Evolutionary conservation across 2,113 vertebrate species (phyloP), one percentile per base, ranked within the genome.

Genomic region (Neolamprologus hecqui): DNA sequence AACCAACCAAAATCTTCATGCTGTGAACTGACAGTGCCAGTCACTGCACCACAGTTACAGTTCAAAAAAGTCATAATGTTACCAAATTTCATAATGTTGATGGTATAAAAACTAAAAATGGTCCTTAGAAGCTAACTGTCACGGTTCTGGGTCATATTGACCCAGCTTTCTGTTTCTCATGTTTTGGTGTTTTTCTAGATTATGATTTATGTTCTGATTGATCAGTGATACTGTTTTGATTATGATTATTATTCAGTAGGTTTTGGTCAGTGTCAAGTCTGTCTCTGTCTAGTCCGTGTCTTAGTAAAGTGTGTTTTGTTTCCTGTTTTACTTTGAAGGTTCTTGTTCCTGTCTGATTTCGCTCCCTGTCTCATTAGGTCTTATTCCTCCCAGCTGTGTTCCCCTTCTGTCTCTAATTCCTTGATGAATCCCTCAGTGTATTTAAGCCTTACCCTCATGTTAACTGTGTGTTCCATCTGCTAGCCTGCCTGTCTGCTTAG

Each of bases 401-500:
- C 5, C 51, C 9, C n/a, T 53, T 53, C 51, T 53, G 51, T 21
- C 19, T 53, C 51, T 53, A 53, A 53, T 53, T 53, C n/a, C 51
- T 21, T 54, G 51, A 54, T 21, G 51, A 12, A 3, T 12, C 1
- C 0, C 51, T 54, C n/a, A 12, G 5, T 21, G 51, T 54, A 54
- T 54, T 54, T 54, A 54, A 54, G n/a, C 26, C 26, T 26, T 26
- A 26, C 26, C 26, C 4, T 26, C 26, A 26, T 0, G 0, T 53
- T 53, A 53, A n/a, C 9, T 1, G 2, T n/a, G 8, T 9, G 17
- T 51, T 3, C 47, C 0, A 2, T 1, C 45, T 47, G 45, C 40
- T 42, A 2, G 1, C 7, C 2, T 15, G 6, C 6, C 14, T 47
- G 7, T 0, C 17, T 49, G 9, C n/a, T 0, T 54, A 21, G 0